Evolutionary conservation across 2,797 vertebrate genomes (phyloP).

Genomic region (Mareca strepera): DNA sequence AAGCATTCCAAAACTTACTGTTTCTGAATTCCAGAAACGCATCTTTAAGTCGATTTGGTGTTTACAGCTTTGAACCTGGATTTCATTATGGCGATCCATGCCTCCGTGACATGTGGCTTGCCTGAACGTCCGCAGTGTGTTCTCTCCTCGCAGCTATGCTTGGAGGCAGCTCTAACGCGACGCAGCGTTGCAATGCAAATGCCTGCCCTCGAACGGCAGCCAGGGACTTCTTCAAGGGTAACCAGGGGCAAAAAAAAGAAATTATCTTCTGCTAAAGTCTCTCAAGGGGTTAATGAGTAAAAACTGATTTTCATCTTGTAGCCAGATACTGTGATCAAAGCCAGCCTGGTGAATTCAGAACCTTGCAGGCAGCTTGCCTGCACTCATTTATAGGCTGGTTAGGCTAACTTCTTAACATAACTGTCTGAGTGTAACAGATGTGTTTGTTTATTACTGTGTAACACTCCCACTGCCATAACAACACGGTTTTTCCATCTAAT

Average conservation of each 20-base stretch:
- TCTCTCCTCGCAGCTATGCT: fast-evolving
- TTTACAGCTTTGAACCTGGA: constrained; percentile 12
- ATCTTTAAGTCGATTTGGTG: neutral
- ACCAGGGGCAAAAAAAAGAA: neutral
- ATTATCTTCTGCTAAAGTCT: neutral
- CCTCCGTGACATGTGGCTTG: neutral
- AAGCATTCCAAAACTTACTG: neutral
- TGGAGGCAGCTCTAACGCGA: neutral
- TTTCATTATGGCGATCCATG: neutral
- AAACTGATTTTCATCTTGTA: neutral
- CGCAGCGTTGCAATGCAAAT: neutral
- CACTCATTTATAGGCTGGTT: neutral
- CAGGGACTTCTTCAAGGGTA: neutral
- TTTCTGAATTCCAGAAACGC: constrained; percentile 10
- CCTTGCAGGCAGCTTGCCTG: neutral
- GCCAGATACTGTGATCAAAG: neutral
- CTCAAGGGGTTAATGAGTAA: neutral
- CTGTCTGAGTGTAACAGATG: neutral
- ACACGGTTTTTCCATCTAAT: neutral
- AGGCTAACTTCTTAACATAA: neutral
- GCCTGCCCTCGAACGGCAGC: neutral
- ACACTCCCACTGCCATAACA: neutral
- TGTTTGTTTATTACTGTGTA: neutral
- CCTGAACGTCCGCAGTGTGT: neutral
- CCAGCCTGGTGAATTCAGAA: neutral